phyloP scores from a whole-genome alignment of 2,888 invertebrate genomes.

The Coelopa pilipes region DNA sequence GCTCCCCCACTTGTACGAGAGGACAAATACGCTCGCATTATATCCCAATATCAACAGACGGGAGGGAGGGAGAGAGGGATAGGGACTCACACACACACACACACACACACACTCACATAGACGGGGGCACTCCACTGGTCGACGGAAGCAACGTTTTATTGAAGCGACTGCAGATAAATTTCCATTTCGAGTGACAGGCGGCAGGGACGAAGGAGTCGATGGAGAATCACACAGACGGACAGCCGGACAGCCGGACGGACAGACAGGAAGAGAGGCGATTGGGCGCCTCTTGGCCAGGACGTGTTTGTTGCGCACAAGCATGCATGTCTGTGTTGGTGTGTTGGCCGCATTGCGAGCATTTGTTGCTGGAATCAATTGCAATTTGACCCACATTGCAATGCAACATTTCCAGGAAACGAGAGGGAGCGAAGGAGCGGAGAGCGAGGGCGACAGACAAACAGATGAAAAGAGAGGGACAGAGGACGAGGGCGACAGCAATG shows the following conservation, averaged over 20 bases:
- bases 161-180: background rate
- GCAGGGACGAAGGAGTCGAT: background rate
- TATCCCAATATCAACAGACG: background rate
- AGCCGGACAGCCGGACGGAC: background rate
- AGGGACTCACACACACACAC: background rate
- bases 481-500: background rate
- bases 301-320: background rate
- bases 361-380: conserved; percentile 26
- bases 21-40: too few relatives aligned
- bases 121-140: background rate
- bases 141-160: background rate
- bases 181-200: background rate
- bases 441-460: background rate
- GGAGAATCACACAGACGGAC: conserved; percentile 34
- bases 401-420: conserved; percentile 2
- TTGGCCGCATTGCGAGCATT: background rate
- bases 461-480: background rate
- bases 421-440: background rate
- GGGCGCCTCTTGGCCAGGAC: background rate
- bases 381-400: conserved; percentile 30
- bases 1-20: too few relatives aligned
- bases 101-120: background rate
- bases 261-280: background rate
- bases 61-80: too few relatives aligned
- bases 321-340: background rate